Evolutionary conservation across 2,797 vertebrate genomes (phyloP), one percentile per base, ranked within the genome.

Genomic region (Parauchenoglanis ngamensis): DNA sequence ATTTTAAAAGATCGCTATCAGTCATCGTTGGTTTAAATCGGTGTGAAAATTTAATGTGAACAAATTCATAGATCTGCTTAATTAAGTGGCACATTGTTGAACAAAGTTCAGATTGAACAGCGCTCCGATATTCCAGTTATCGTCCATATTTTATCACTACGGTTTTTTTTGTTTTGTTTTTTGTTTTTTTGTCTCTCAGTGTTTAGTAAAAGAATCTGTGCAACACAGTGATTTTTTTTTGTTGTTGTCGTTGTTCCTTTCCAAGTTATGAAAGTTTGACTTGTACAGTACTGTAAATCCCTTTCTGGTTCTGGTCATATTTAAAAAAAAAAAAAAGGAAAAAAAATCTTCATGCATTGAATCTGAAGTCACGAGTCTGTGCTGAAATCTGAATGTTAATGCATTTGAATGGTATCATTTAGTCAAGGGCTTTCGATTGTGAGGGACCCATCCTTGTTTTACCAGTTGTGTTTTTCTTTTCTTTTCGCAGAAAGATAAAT

Each of bases 311-410:
- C 88, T 88, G 88, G 89, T 87, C 82, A 89, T 89, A 87, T 93
- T 92, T 82, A 92, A 95, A 92, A 94, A 91, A 92, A 94, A 94
- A 94, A 90, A 92, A 94, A 94, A 49, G 3, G 35, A 7, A 94
- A 92, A 94, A 90, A 92, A 94, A 93, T 93, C 35, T 31, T 76
- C 54, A 54, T 70, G 92, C 93, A 90, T 93, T 83, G 87, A 94
- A 93, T 94, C 94, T 94, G 94, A 93, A 94, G 94, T 92, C 94
- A 95, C 94, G 94, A 92, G 93, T 95, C 93, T 95, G 94, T 95
- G 94, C 95, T 96, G 92, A 96, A 95, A 94, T 94, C 94, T 96
- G 95, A 96, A 96, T 96, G 95, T 96, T 94, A 94, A 95, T 95
- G 93, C 95, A 95, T 95, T 94, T 94, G 92, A 94, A 95, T 93